Conservation (phyloP, 2,113 vertebrate species). For the Lepidothrix coronata region DNA sequence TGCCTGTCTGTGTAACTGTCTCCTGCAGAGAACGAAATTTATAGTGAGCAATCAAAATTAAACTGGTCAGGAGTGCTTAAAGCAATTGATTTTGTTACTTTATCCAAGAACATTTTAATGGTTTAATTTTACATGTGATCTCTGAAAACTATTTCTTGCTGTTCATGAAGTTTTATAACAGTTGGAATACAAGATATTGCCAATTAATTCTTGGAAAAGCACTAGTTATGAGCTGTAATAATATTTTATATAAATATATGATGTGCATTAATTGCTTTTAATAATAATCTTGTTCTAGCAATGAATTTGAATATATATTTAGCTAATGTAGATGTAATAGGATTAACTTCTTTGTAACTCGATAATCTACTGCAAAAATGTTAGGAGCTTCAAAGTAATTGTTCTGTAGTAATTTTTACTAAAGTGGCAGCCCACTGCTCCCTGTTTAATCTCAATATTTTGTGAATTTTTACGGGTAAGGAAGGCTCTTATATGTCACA, state of each 20-base stretch:
- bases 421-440: neutral
- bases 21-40: neutral
- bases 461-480: neutral
- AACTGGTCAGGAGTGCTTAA: neutral
- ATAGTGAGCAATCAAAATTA: neutral
- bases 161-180: neutral
- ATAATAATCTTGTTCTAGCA: neutral
- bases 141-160: neutral
- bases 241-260: neutral
- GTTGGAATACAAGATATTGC: neutral
- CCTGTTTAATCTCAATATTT: neutral
- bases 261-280: neutral
- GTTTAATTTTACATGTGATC: neutral
- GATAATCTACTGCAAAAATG: neutral
- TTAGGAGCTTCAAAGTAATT: neutral
- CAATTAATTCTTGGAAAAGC: neutral
- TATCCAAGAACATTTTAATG: neutral
- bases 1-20: neutral
- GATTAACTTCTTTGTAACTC: neutral
- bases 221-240: neutral
- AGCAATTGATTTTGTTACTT: neutral
- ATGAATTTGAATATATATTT: neutral
- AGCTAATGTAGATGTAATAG: neutral
- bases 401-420: neutral
- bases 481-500: neutral